Base-by-base conservation (phyloP, 2,113 vertebrate genomes). In the Fulica atra region DNA sequence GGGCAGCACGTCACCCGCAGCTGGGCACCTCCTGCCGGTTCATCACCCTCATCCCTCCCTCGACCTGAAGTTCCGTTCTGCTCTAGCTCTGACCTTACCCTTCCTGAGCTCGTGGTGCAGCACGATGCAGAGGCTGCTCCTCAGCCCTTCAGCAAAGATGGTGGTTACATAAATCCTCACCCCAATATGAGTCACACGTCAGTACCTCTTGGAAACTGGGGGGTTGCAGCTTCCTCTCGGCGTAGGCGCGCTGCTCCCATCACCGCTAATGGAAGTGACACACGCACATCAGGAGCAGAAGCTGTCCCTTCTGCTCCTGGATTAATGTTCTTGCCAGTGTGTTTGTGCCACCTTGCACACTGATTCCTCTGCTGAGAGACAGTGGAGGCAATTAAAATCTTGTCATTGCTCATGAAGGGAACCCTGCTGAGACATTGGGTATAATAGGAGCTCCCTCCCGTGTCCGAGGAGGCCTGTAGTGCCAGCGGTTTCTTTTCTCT, bases 361-460 rank as follows among this genome's bases (percentile, higher is more conserved):
- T 2, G 48, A 40, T 81, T 79, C 40, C 35, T 46, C 83, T 72
- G 72, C 56, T 57, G 64, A 80, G 29, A 89, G 71, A 50, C 38
- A 86, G 89, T 18, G 79, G 36, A 93, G 80, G 78, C 31, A 81
- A 88, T 66, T 31, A 89, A 91, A 95, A 50, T 70, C 81, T 51
- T 56, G 51, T 71, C 56, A 61, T 87, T 56, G 50, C 92, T 95
- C 83, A 29, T 72, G 65, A 96, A 72, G 1, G 73, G 88, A 81
- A 54, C 33, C 92, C 80, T 74, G 83, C 73, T 36, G 84, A 93
- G 81, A 44, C 51, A 42, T 82, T 61, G 21, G 6, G 73, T 9
- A 35, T 80, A 56, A 92, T 57, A 78, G 78, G 56, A 94, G 79
- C 73, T 88, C 81, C 70, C 78, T 89, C 87, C 86, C 13, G 6